These are phyloP conservation scores for Oncorhynchus kisutch DNA, from an alignment of 2,113 vertebrate genomes.

Conservation along the genomic window DNA sequence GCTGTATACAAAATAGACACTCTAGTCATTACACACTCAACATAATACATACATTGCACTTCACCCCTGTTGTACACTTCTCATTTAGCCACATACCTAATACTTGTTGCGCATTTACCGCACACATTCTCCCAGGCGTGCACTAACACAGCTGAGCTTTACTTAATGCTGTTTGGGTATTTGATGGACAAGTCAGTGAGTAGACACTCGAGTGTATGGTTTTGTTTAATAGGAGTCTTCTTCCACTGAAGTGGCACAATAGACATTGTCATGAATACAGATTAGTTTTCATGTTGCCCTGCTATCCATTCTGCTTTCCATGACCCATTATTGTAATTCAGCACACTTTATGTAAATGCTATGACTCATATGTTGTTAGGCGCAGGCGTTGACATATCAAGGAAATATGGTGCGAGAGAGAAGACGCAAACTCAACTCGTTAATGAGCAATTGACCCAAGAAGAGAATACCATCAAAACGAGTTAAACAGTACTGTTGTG, in stretches of 20 bases:
- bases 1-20: no score
- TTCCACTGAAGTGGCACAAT: neutral
- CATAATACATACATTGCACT: no score
- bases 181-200: no score
- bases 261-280: neutral
- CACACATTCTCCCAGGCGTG: no score
- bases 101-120: no score
- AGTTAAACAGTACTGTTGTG: neutral
- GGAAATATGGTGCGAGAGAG: neutral
- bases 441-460: neutral
- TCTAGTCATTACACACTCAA: no score
- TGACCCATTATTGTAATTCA: constrained; percentile 5
- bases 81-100: no score
- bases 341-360: constrained; percentile 5
- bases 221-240: neutral
- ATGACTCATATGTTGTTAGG: neutral
- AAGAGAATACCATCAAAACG: neutral
- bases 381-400: neutral
- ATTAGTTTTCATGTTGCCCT: neutral
- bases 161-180: no score
- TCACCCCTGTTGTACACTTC: no score
- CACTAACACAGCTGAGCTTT: no score
- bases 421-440: neutral
- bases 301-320: neutral
- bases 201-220: neutral